phyloP scores from a whole-genome alignment of 2,113 vertebrate genomes.

The Spheniscus mendiculus region DNA sequence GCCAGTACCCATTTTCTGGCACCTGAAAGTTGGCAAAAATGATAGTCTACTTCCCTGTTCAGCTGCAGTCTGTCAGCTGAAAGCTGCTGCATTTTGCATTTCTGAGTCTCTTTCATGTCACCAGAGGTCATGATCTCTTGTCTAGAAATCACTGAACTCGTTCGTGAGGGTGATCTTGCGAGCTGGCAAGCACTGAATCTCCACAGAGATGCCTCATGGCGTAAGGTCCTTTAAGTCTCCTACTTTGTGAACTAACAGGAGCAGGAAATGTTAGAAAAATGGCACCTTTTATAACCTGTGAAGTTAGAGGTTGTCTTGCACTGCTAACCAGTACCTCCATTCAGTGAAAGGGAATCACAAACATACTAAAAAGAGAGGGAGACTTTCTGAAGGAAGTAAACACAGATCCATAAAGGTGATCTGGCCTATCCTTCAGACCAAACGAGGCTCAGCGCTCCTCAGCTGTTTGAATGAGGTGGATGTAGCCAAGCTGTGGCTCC shows the following conservation, averaged over 20 bases:
- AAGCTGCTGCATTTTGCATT: constrained; percentile 13
- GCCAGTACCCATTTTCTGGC: constrained; percentile 9
- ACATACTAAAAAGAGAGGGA: not conserved
- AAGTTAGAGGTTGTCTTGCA: not conserved
- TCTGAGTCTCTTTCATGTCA: constrained; percentile 15
- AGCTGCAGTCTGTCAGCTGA: not conserved
- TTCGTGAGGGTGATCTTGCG: not conserved
- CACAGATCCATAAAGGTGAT: not conserved
- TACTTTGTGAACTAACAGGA: not conserved
- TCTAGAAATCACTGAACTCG: not conserved
- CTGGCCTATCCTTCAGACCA: not conserved
- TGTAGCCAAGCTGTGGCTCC: not conserved
- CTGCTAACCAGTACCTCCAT: not conserved
- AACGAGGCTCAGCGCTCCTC: rapidly evolving
- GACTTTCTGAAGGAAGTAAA: not conserved
- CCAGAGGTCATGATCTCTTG: not conserved
- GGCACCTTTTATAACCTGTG: not conserved
- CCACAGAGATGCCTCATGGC: not conserved
- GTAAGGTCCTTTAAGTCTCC: not conserved
- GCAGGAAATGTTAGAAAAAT: not conserved
- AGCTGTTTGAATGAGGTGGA: not conserved
- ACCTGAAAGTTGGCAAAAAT: not conserved
- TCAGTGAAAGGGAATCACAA: not conserved
- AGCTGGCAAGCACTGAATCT: not conserved
- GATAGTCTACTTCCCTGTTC: not conserved